Conservation (phyloP, 2,797 vertebrate species). For the Poeciliopsis paucimaculata region DNA sequence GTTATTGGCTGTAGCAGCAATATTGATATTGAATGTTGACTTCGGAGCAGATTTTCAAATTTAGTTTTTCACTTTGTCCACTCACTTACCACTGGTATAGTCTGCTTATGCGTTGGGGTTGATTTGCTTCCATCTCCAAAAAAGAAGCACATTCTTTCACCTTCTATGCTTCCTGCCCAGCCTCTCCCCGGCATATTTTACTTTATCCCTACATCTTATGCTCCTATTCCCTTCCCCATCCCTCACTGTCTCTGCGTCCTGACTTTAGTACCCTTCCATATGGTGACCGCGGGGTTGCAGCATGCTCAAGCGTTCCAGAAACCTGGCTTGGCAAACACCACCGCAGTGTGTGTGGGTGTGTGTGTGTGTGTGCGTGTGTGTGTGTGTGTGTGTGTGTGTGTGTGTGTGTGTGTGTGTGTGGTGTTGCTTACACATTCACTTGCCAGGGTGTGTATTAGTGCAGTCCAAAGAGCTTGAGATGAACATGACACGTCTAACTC, state of each 20-base stretch:
- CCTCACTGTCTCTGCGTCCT: conserved; percentile 46
- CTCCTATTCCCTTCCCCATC: conserved; percentile 7
- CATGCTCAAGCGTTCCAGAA: conserved; percentile 70
- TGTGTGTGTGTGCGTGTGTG: conserved; percentile 7
- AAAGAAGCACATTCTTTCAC: background rate
- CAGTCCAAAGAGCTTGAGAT: conserved; percentile 5
- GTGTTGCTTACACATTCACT: conserved; percentile 45
- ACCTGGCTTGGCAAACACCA: conserved; percentile 66
- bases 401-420: conserved; percentile 31
- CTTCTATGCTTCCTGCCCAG: background rate
- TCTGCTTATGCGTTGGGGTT: background rate
- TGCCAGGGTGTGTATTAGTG: conserved; percentile 14
- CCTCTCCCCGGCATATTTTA: background rate
- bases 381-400: conserved; percentile 8
- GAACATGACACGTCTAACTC: conserved; percentile 8
- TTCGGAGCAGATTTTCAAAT: background rate
- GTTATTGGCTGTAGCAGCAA: background rate
- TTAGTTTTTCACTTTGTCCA: background rate
- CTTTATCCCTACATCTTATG: background rate
- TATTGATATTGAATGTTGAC: background rate
- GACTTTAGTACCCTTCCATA: conserved; percentile 77
- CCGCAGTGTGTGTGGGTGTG: conserved; percentile 22
- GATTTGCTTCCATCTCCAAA: background rate
- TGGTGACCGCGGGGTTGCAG: conserved; percentile 80
- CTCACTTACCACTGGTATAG: background rate